Conservation (phyloP, 64 coral and sea anemone species). For the Cladopsammia gracilis region DNA sequence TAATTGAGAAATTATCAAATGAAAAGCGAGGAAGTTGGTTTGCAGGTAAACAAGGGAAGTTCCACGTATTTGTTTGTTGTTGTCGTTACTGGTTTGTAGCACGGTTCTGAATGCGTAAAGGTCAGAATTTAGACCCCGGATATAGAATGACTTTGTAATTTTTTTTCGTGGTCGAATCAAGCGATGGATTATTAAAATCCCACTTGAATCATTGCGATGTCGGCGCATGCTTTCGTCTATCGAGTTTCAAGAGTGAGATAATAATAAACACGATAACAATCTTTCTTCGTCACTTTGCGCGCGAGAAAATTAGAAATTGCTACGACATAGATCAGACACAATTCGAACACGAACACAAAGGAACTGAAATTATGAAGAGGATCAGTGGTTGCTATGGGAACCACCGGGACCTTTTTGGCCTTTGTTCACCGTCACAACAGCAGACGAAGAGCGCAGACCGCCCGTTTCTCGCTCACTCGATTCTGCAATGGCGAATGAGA, state of each 20-base stretch:
- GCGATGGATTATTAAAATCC: too few relatives aligned
- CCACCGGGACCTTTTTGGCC: conserved; percentile 21
- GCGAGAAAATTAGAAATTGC: neutral
- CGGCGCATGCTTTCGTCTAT: too few relatives aligned
- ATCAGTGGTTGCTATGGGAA: conserved; percentile 74
- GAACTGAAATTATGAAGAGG: neutral
- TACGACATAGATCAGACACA: neutral
- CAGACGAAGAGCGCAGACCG: neutral
- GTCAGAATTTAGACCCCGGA: neutral
- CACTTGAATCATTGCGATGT: too few relatives aligned
- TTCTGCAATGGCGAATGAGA: neutral
- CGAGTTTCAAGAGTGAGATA: too few relatives aligned
- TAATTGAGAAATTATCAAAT: too few relatives aligned
- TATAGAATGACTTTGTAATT: neutral
- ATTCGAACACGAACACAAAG: neutral
- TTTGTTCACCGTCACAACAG: conserved; percentile 64
- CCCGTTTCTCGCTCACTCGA: too few relatives aligned
- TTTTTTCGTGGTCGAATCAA: neutral
- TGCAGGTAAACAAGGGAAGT: too few relatives aligned
- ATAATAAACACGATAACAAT: too few relatives aligned
- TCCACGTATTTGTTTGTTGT: neutral
- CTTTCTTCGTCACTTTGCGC: neutral
- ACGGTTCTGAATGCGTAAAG: too few relatives aligned
- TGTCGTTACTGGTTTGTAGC: neutral
- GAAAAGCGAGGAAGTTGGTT: too few relatives aligned